Conservation (phyloP, 2,113 vertebrate genomes). For the Protobothrops mucrosquamatus region DNA sequence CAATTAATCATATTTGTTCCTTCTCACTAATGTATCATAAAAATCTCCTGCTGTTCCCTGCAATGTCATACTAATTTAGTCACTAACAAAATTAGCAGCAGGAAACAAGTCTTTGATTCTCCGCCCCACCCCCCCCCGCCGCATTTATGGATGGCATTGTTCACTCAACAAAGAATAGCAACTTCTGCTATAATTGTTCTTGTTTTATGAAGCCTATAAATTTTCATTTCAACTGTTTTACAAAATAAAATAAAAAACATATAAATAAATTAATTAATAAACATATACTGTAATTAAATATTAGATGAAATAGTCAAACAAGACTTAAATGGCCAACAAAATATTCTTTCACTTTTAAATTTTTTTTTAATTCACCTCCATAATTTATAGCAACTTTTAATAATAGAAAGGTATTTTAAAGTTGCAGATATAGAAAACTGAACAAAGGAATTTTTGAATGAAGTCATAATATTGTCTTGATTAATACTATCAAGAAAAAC, state of each 20-base stretch:
- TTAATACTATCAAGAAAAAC: constrained; percentile 51
- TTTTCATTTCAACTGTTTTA: constrained; percentile 56
- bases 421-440: constrained; percentile 55
- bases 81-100: constrained; percentile 72
- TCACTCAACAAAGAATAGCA: constrained; percentile 63
- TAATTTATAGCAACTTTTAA: constrained; percentile 34
- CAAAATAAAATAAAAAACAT: constrained; percentile 56
- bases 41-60: constrained; percentile 68
- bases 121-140: fast-evolving
- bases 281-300: constrained; percentile 59
- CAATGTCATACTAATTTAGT: constrained; percentile 67
- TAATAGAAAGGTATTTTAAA: constrained; percentile 54
- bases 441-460: constrained; percentile 50
- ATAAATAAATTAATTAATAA: constrained; percentile 69
- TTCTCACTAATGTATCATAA: constrained; percentile 64
- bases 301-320: constrained; percentile 56
- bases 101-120: constrained; percentile 71
- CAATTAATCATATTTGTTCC: constrained; percentile 60
- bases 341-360: constrained; percentile 54
- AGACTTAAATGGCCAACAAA: constrained; percentile 14
- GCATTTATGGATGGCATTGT: constrained; percentile 69
- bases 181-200: constrained; percentile 64
- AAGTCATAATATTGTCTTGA: constrained; percentile 31
- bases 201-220: constrained; percentile 50
- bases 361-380: constrained; percentile 30